Evolutionary conservation across 1,140 invertebrate species (phyloP).

Genomic region (Lepidostoma basale): DNA sequence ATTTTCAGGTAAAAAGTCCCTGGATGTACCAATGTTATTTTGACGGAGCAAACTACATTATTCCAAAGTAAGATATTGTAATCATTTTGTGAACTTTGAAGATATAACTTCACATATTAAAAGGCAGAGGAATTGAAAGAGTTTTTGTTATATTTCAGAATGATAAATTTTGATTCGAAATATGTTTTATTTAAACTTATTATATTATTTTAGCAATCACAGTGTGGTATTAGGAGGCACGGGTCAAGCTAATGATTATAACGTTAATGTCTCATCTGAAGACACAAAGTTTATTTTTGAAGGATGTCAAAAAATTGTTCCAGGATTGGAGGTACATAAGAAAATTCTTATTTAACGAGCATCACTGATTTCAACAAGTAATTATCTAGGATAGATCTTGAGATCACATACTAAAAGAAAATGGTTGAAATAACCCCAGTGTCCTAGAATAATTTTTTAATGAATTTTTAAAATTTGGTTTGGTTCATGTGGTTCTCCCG

Average conservation of each 20-base stretch:
- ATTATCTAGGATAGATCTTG: too few species aligned
- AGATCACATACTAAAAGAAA: too few species aligned
- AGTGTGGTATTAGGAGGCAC: constrained; percentile 77
- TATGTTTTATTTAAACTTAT: constrained; percentile 43
- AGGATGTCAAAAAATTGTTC: constrained; percentile 67
- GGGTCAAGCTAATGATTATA: constrained; percentile 70
- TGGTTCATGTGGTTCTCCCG: too few species aligned
- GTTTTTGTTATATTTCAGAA: background rate
- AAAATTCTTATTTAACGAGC: too few species aligned
- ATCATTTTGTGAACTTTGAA: background rate
- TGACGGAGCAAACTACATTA: constrained; percentile 70
- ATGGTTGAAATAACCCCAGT: too few species aligned
- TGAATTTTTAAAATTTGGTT: too few species aligned
- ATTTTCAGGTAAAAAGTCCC: constrained; percentile 65
- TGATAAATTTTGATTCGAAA: background rate
- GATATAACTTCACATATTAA: background rate
- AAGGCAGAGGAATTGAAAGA: background rate
- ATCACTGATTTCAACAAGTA: too few species aligned
- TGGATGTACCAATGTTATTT: constrained; percentile 67
- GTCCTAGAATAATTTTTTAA: too few species aligned
- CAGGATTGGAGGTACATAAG: constrained; percentile 65
- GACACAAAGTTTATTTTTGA: constrained; percentile 69
- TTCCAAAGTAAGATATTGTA: constrained; percentile 70
- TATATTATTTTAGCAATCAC: constrained; percentile 66
- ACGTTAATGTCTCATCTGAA: constrained; percentile 56